phyloP scores from a whole-genome alignment of 2,888 invertebrate genomes.

The Chrysotoxum bicinctum region DNA sequence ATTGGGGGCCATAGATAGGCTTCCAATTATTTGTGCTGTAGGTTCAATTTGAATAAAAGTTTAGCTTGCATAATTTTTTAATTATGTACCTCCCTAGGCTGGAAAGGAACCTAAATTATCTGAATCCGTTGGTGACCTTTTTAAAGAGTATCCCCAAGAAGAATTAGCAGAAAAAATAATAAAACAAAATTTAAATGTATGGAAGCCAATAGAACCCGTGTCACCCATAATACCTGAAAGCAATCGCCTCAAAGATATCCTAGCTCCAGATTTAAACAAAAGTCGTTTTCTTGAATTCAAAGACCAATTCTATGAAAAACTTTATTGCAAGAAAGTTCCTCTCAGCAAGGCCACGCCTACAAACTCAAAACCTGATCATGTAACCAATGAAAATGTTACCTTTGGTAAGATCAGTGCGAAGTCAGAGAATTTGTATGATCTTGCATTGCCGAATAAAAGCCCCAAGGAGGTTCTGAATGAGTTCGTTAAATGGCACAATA shows the following conservation, averaged over 20 bases:
- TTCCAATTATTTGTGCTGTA: slow-evolving; percentile 57
- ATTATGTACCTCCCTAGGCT: slow-evolving; percentile 73
- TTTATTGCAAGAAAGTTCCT: slow-evolving; percentile 76
- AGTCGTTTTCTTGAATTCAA: slow-evolving; percentile 77
- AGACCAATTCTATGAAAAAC: slow-evolving; percentile 78
- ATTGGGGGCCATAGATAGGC: slow-evolving; percentile 5
- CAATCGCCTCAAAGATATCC: slow-evolving; percentile 74
- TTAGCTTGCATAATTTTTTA: not conserved
- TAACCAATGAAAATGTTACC: slow-evolving; percentile 76
- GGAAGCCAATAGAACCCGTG: slow-evolving; percentile 4
- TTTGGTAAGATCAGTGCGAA: slow-evolving; percentile 74
- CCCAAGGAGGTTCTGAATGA: slow-evolving; percentile 76
- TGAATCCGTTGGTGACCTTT: slow-evolving; percentile 46
- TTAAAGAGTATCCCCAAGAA: slow-evolving; percentile 73
- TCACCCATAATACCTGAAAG: slow-evolving; percentile 70
- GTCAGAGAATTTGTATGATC: slow-evolving; percentile 71
- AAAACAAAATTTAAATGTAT: slow-evolving; percentile 52
- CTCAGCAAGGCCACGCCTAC: slow-evolving; percentile 75
- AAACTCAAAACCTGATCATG: slow-evolving; percentile 75
- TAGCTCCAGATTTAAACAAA: slow-evolving; percentile 76
- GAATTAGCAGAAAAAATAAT: slow-evolving; percentile 77
- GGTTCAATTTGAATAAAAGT: not conserved
- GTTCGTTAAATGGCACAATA: slow-evolving; percentile 76
- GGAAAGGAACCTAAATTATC: slow-evolving; percentile 66
- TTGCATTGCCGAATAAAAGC: slow-evolving; percentile 76